A percentile compares a stretch with the other conserved stretches of the same genome.
Evolutionary conservation across 2,888 invertebrate genomes (phyloP).

Genomic region (Zygaena filipendulae): DNA sequence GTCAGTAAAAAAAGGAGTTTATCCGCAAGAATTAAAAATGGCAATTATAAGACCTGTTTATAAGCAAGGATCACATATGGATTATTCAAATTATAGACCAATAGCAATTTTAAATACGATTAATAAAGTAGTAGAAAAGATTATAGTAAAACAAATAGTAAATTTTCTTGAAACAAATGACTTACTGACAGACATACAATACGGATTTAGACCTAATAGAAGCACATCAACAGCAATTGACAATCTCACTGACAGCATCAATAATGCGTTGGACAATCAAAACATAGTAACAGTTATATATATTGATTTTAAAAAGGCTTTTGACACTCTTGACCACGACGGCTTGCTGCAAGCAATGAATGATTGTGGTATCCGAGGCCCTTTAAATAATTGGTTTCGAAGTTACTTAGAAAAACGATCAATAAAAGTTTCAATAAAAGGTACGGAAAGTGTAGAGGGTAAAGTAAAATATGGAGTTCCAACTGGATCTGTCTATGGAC

Average conservation of each 20-base stretch:
- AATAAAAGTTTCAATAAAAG: neutral
- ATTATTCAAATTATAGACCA: slow-evolving; percentile 12
- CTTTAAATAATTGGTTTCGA: slow-evolving; percentile 10
- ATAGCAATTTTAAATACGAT: slow-evolving; percentile 9
- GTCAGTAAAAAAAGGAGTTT: slow-evolving; percentile 3
- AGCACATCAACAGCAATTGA: slow-evolving; percentile 9
- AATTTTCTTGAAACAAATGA: slow-evolving; percentile 6
- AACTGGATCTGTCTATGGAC: slow-evolving; percentile 15
- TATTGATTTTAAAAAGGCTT: slow-evolving; percentile 15
- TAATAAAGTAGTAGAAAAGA: slow-evolving; percentile 11
- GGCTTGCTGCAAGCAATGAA: slow-evolving; percentile 13
- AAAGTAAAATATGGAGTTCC: slow-evolving; percentile 10
- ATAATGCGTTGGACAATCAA: slow-evolving; percentile 5
- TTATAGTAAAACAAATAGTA: slow-evolving; percentile 7
- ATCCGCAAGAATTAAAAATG: slow-evolving; percentile 10
- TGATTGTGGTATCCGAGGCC: slow-evolving; percentile 15
- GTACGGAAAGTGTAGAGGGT: neutral
- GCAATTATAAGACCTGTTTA: slow-evolving; percentile 11
- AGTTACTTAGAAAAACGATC: slow-evolving; percentile 6
- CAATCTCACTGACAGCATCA: slow-evolving; percentile 8
- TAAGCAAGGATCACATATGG: slow-evolving; percentile 11
- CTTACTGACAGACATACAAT: slow-evolving; percentile 7
- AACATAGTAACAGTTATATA: slow-evolving; percentile 8
- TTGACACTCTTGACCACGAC: slow-evolving; percentile 14
- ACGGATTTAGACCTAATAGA: slow-evolving; percentile 7